Conservation (phyloP, 92 coral and sea anemone genomes). For the Actinernus sp. region DNA sequence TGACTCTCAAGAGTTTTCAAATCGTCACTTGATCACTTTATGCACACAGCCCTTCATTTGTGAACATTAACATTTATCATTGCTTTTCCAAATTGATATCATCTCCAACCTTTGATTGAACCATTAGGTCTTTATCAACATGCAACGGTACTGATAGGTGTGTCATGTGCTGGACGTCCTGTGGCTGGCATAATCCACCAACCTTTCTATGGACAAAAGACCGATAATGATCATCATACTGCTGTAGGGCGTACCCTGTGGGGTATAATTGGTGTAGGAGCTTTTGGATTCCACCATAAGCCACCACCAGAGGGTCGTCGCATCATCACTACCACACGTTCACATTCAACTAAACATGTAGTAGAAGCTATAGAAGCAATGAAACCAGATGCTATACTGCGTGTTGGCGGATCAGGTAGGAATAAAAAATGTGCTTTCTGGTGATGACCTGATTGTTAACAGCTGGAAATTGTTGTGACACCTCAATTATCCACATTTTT, state of each 20-base stretch:
- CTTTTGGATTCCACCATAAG: slow-evolving; percentile 80
- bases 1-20: too few species aligned
- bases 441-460: too few species aligned
- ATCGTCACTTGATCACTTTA: too few species aligned
- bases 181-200: slow-evolving; percentile 97
- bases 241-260: slow-evolving; percentile 90
- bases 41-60: too few species aligned
- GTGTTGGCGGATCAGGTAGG: slow-evolving; percentile 84
- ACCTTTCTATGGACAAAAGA: slow-evolving; percentile 86
- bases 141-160: slow-evolving; percentile 93
- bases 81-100: background rate
- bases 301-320: slow-evolving; percentile 75
- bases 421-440: too few species aligned
- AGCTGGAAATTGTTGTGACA: too few species aligned
- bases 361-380: slow-evolving; percentile 90
- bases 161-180: slow-evolving; percentile 87
- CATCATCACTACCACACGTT: slow-evolving; percentile 86
- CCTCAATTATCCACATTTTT: too few species aligned
- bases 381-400: slow-evolving; percentile 84
- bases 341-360: slow-evolving; percentile 80
- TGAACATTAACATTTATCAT: background rate
- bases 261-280: slow-evolving; percentile 90
- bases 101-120: too few species aligned
- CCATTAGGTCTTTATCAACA: slow-evolving; percentile 84
- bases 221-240: slow-evolving; percentile 17